Evolutionary conservation across 1,140 invertebrate species (phyloP), one percentile per base, ranked within the genome.

Genomic region (Tetragnatha versicolor): DNA sequence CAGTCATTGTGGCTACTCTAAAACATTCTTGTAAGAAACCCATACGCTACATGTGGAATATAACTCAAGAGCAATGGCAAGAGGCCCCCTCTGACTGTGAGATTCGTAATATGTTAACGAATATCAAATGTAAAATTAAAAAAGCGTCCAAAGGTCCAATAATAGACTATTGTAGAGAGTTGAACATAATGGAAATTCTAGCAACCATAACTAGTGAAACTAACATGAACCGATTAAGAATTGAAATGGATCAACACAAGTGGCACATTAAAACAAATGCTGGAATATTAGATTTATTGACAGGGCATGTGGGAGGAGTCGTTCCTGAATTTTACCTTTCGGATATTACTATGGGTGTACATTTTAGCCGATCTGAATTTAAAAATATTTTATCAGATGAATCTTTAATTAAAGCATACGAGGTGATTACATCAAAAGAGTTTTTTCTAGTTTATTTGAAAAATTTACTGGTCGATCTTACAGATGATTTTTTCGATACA

Each of bases 221-320:
- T 3, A 68, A 68, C 33, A 47, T 68, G 45, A 27, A 68, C 33
- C 14, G 27, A 2, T 7, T 68, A 29, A 47, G 4, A 10, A 31
- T 68, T 31, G 20, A 68, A 68, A 68, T 68, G 63, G 63, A 68
- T 49, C 12, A 33, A 31, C 63, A 68, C 31, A 68, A 68, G 31
- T 68, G 39, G 39, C 35, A 27, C 35, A 29, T 68, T 17, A 68
- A 49, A 47, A 68, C 63, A 3, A 27, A 49, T 20, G 22, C 27
- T 31, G 63, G 63, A 17, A 49, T 68, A n/a, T 68, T 68, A 20
- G 63, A 68, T 68, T 68, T 68, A 49, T 49, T 68, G 29, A 68
- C 63, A n/a, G 63, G 39, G 10, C 22, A 49, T 47, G 25, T 68
- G n/a, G 25, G 45, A 29, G 45, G 31, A n/a, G 10, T 31, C 31